Evolutionary conservation across 2,113 vertebrate species (phyloP).

Genomic region (Formicarius rufipectus): DNA sequence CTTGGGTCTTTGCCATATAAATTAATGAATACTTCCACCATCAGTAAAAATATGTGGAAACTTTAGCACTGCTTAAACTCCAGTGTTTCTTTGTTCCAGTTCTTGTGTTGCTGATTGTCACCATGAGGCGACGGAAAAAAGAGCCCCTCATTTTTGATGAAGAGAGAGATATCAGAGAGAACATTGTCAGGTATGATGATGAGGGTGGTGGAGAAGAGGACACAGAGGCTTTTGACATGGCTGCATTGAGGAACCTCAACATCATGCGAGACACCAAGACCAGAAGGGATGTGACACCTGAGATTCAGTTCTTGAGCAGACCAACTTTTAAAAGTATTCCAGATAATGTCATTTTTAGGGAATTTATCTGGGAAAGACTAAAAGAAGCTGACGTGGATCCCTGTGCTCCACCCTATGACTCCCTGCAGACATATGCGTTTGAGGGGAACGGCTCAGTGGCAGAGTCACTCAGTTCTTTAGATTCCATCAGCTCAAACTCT

Average conservation of each 20-base stretch:
- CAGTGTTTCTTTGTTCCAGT: slow-evolving; percentile 73
- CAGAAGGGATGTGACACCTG: slow-evolving; percentile 90
- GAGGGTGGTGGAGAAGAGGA: slow-evolving; percentile 97
- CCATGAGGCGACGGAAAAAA: slow-evolving; percentile 88
- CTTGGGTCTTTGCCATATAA: background rate
- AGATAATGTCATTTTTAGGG: slow-evolving; percentile 92
- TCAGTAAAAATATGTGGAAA: background rate
- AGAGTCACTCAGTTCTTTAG: slow-evolving; percentile 92
- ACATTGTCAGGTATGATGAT: slow-evolving; percentile 94
- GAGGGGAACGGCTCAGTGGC: slow-evolving; percentile 93
- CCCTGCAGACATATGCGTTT: slow-evolving; percentile 94
- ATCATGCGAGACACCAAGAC: slow-evolving; percentile 84
- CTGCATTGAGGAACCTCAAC: slow-evolving; percentile 91
- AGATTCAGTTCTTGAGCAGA: slow-evolving; percentile 88
- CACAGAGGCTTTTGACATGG: slow-evolving; percentile 97
- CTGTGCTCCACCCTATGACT: slow-evolving; percentile 91
- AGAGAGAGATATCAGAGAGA: slow-evolving; percentile 91
- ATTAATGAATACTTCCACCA: background rate
- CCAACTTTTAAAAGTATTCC: slow-evolving; percentile 87
- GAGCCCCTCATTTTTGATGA: slow-evolving; percentile 94
- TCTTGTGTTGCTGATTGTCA: slow-evolving; percentile 90
- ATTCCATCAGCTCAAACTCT: slow-evolving; percentile 93
- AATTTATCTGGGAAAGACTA: slow-evolving; percentile 96
- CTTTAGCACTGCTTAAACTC: slow-evolving; percentile 7
- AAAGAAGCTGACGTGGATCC: slow-evolving; percentile 92